Base-by-base conservation (phyloP, 2,888 invertebrate species). In the Volucella inanis region DNA sequence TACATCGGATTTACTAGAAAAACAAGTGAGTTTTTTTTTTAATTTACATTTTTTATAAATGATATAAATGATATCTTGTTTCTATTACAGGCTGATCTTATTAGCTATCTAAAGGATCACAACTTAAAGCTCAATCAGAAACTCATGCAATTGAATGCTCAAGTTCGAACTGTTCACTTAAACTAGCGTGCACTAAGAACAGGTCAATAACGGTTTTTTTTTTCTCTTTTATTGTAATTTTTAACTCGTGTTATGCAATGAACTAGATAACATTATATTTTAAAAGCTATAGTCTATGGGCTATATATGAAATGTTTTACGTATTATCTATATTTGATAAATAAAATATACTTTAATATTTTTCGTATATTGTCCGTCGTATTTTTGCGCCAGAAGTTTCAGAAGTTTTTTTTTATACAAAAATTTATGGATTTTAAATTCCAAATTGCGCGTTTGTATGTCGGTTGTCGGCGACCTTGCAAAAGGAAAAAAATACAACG, bases 71-170 rank as follows among this genome's bases (percentile, higher is more conserved):
- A 12, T 65, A 59, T 15, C 45, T 47, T 57, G 41, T 11, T 15
- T 54, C 72, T 75, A 10, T 12, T 61, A 61, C 87, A 93, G 93
- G 95, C 95, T 38, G 95, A 95, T 91, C 92, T 95, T 9, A 95
- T 96, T 87, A 93, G 93, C 89, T 95, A 95, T 89, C 91, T 95
- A 74, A 93, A 94, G 87, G 95, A 95, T 89, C 95, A 95, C 87
- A 95, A 95, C 88, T 93, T 93, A 39, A 93, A 93, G 88, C 92
- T 95, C 52, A 94, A 94, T 87, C 94, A 94, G 87, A 95, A 94
- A 89, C 92, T 95, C 88, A 94, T 95, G 93, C 91, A 93, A 78
- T 90, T 94, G 88, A 94, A 93, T 89, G 92, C 93, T 62, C 93
- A 93, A 90, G 89, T 93, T 75, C 92, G 92, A 55, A 89, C 87